phyloP scores from a whole-genome alignment of 2,888 invertebrate genomes.

The Marasmarcha lunaedactyla region DNA sequence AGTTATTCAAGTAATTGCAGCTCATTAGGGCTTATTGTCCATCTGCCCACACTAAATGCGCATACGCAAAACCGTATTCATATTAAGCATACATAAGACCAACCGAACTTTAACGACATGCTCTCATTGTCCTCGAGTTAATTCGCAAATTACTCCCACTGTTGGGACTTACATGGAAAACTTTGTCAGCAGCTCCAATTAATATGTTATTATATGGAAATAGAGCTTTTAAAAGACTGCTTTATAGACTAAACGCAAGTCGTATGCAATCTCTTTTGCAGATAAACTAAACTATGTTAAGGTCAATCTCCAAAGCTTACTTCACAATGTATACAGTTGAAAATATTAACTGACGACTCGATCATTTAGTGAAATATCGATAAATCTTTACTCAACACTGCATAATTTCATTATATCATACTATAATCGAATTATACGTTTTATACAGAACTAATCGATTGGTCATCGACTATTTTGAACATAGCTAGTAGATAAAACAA shows the following conservation, averaged over 20 bases:
- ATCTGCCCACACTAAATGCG: conserved; percentile 26
- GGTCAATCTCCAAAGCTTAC: no score
- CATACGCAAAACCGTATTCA: conserved; percentile 13
- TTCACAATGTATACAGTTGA: no score
- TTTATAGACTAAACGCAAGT: no score
- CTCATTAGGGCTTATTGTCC: conserved; percentile 31
- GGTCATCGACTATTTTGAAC: conserved; percentile 25
- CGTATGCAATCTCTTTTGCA: no score
- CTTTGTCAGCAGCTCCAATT: conserved; percentile 11
- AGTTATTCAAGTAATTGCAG: conserved; percentile 27
- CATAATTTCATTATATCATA: conserved; percentile 22
- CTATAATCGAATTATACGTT: conserved; percentile 47
- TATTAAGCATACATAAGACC: conserved; percentile 37
- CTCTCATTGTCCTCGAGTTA: conserved; percentile 33
- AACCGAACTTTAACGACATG: conserved; percentile 24
- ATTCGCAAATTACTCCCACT: conserved; percentile 29
- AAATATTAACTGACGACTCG: no score
- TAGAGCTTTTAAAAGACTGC: no score
- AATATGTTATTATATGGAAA: conserved; percentile 23
- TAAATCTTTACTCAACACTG: conserved; percentile 28
- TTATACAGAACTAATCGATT: conserved; percentile 50
- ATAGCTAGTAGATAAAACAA: no score
- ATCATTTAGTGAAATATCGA: no score
- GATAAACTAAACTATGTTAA: no score
- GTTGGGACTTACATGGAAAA: conserved; percentile 1